These are phyloP conservation scores for Lampris megalopsis DNA, from an alignment of 2,113 vertebrate species.

Conservation along the genomic window DNA sequence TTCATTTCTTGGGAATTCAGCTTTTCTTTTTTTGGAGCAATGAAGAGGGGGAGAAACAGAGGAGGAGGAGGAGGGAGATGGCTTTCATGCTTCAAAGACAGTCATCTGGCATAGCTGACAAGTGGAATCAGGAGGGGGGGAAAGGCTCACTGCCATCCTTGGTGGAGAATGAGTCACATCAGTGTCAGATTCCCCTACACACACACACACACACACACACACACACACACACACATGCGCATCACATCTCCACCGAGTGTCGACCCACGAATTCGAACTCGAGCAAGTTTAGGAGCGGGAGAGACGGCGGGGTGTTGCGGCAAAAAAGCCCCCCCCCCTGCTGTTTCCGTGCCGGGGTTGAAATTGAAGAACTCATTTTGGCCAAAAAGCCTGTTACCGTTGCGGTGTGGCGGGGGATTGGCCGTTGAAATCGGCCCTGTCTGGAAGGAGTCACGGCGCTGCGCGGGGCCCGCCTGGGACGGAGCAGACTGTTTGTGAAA, in stretches of 20 bases:
- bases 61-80: slow-evolving; percentile 14
- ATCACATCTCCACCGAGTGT: slow-evolving; percentile 25
- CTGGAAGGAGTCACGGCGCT: slow-evolving; percentile 40
- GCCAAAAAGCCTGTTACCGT: slow-evolving; percentile 59
- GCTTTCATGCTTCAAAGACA: slow-evolving; percentile 68
- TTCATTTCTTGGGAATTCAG: slow-evolving; percentile 64
- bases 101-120: slow-evolving; percentile 68
- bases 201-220: slow-evolving; percentile 42
- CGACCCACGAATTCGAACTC: slow-evolving; percentile 58
- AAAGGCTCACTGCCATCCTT: slow-evolving; percentile 61
- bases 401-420: slow-evolving; percentile 25
- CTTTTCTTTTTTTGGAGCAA: slow-evolving; percentile 38
- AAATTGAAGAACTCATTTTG: slow-evolving; percentile 69
- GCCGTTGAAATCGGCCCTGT: slow-evolving; percentile 40
- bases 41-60: slow-evolving; percentile 15
- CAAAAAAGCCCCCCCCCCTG: slow-evolving; percentile 24
- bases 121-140: slow-evolving; percentile 53
- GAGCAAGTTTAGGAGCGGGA: slow-evolving; percentile 52
- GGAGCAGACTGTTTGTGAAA: slow-evolving; percentile 59
- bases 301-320: slow-evolving; percentile 18
- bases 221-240: slow-evolving; percentile 55
- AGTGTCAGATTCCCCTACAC: slow-evolving; percentile 37
- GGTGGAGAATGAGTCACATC: slow-evolving; percentile 59
- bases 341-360: slow-evolving; percentile 40
- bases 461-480: slow-evolving; percentile 16